These are phyloP conservation scores for Sceliomorpha sp. DNA, from an alignment of 2,888 invertebrate species.

Conservation along the genomic window DNA sequence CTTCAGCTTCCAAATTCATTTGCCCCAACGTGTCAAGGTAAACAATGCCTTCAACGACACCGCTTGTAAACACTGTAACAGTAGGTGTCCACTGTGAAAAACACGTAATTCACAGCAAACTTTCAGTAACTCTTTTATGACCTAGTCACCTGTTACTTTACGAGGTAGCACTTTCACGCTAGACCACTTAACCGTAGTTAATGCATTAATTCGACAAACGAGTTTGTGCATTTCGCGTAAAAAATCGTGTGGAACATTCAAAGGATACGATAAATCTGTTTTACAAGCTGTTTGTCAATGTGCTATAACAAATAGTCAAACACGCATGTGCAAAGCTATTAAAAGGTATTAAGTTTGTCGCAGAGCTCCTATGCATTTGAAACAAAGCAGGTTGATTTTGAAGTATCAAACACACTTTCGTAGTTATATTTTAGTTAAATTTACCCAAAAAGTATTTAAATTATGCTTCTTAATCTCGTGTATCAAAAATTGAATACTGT, in stretches of 20 bases:
- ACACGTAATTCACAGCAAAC: background rate
- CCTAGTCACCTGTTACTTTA: slow-evolving; percentile 2
- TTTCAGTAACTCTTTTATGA: slow-evolving; percentile 1
- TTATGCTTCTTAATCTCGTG: too few relatives aligned
- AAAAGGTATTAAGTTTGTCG: too few relatives aligned
- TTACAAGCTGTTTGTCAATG: too few relatives aligned
- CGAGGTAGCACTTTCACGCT: background rate
- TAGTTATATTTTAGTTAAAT: too few relatives aligned
- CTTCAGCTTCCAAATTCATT: slow-evolving; percentile 1
- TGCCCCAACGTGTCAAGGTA: slow-evolving; percentile 1
- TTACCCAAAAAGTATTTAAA: too few relatives aligned
- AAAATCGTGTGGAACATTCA: background rate
- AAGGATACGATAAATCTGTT: too few relatives aligned
- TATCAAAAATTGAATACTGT: too few relatives aligned
- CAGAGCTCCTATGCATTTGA: too few relatives aligned
- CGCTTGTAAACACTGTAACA: slow-evolving; percentile 1
- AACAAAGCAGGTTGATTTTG: too few relatives aligned
- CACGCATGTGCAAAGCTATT: too few relatives aligned
- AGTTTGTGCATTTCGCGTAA: background rate
- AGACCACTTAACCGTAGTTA: background rate
- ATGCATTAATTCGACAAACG: slow-evolving; percentile 1
- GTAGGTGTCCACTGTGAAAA: background rate
- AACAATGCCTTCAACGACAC: slow-evolving; percentile 2
- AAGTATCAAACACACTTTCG: too few relatives aligned
- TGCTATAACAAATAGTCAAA: too few relatives aligned